phyloP scores from a whole-genome alignment of 2,113 vertebrate genomes.

The Anarhynchus alexandrinus region DNA sequence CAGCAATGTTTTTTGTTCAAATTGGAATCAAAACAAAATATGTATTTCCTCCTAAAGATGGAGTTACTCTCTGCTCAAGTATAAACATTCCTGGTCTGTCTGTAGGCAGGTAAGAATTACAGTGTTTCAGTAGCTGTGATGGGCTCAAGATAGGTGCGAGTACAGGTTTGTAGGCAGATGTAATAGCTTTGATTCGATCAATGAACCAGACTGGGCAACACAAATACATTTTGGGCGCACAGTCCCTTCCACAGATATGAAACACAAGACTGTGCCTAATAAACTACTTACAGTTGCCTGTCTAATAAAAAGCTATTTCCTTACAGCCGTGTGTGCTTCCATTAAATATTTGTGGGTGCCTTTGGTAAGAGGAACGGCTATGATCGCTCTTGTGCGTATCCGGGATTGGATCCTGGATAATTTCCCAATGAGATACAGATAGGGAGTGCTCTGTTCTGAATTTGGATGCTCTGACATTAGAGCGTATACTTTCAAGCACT shows the following conservation, averaged over 20 bases:
- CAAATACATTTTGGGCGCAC: background rate
- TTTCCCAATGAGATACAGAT: background rate
- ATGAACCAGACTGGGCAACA: background rate
- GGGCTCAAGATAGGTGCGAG: background rate
- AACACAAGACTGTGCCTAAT: background rate
- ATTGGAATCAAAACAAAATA: background rate
- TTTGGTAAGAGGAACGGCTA: background rate
- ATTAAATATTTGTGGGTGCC: background rate
- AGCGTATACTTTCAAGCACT: background rate
- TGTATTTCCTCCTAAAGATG: background rate
- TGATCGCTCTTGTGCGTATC: accelerated
- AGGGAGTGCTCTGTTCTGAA: background rate
- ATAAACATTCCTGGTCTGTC: background rate
- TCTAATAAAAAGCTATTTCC: background rate
- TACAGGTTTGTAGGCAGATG: background rate
- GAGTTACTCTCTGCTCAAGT: background rate
- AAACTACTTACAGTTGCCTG: background rate
- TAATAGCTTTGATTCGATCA: background rate
- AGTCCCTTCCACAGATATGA: background rate
- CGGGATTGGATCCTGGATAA: background rate
- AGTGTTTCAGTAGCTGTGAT: background rate
- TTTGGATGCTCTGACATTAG: background rate
- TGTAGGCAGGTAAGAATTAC: background rate
- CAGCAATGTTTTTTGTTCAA: background rate
- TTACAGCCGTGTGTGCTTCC: background rate